Conservation (phyloP, 2,888 invertebrate genomes). For the Ditylenchus weischeri region DNA sequence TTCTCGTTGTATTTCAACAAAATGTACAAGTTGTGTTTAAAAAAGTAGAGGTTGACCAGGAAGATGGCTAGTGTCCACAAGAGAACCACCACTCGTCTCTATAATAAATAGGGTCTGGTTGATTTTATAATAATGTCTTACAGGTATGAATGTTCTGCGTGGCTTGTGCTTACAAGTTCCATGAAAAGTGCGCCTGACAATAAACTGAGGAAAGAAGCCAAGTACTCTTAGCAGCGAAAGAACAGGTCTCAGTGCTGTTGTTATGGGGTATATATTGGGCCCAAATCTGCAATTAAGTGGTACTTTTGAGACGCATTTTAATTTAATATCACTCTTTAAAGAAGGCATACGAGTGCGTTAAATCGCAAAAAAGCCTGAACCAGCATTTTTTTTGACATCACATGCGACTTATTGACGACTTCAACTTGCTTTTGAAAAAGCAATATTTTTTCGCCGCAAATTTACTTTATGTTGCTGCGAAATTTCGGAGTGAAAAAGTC, state of each 20-base stretch:
- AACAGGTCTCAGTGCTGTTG: not conserved
- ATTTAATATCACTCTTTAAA: too few relatives aligned
- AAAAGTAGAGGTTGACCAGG: conserved; percentile 44
- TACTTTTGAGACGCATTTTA: not conserved
- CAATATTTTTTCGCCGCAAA: too few relatives aligned
- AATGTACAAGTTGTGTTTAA: conserved; percentile 38
- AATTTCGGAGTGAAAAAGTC: too few relatives aligned
- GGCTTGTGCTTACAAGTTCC: not conserved
- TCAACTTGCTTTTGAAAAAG: too few relatives aligned
- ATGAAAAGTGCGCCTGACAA: not conserved
- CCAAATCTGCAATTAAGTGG: not conserved
- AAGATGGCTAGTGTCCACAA: conserved; percentile 17
- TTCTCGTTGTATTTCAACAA: conserved; percentile 36
- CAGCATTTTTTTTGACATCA: too few relatives aligned
- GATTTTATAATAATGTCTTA: not conserved
- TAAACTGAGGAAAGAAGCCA: not conserved
- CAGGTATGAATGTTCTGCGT: not conserved
- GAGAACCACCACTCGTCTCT: not conserved
- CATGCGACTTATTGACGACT: too few relatives aligned
- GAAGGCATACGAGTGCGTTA: too few relatives aligned
- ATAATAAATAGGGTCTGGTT: not conserved
- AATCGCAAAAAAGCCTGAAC: too few relatives aligned
- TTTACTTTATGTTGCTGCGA: too few relatives aligned
- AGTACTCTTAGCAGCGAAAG: not conserved
- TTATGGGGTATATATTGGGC: not conserved